A percentile compares a stretch with the other conserved stretches of the same genome.
Evolutionary conservation across 2,113 vertebrate genomes (phyloP).

Genomic region (Festucalex cinctus): DNA sequence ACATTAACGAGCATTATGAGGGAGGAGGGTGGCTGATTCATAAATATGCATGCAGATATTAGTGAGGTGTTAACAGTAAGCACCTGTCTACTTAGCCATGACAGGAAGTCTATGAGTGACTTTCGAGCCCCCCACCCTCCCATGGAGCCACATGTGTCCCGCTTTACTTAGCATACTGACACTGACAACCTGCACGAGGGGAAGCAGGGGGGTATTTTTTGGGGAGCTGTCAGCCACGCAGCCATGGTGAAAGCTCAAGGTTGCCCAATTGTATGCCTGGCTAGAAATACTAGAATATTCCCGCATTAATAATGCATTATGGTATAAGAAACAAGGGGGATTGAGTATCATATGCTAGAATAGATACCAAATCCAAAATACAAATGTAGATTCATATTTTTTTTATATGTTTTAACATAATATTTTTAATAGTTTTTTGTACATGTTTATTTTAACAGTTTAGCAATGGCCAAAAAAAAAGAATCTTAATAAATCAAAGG

Average conservation of each 20-base stretch:
- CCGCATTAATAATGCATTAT: constrained; percentile 65
- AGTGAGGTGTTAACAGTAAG: constrained; percentile 95
- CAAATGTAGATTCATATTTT: neutral
- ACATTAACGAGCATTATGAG: constrained; percentile 93
- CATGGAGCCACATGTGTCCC: constrained; percentile 85
- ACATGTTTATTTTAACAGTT: no score
- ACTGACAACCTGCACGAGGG: constrained; percentile 66
- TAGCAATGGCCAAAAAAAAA: no score
- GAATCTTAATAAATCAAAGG: no score
- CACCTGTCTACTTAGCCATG: constrained; percentile 97
- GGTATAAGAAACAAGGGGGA: constrained; percentile 29
- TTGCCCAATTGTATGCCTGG: constrained; percentile 26
- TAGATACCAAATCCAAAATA: constrained; percentile 45
- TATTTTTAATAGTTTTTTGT: no score
- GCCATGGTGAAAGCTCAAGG: constrained; percentile 68
- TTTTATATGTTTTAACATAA: neutral
- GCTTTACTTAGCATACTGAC: constrained; percentile 84
- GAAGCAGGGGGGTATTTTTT: constrained; percentile 52
- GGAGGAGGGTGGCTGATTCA: constrained; percentile 76
- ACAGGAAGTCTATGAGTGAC: constrained; percentile 93
- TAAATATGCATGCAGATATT: constrained; percentile 98
- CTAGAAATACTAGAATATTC: constrained; percentile 45
- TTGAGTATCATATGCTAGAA: constrained; percentile 61
- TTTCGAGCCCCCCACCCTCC: constrained; percentile 80
- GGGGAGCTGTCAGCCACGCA: constrained; percentile 54